These are phyloP conservation scores for Adrianichthys oophorus DNA, from an alignment of 2,797 vertebrate species.

Conservation along the genomic window DNA sequence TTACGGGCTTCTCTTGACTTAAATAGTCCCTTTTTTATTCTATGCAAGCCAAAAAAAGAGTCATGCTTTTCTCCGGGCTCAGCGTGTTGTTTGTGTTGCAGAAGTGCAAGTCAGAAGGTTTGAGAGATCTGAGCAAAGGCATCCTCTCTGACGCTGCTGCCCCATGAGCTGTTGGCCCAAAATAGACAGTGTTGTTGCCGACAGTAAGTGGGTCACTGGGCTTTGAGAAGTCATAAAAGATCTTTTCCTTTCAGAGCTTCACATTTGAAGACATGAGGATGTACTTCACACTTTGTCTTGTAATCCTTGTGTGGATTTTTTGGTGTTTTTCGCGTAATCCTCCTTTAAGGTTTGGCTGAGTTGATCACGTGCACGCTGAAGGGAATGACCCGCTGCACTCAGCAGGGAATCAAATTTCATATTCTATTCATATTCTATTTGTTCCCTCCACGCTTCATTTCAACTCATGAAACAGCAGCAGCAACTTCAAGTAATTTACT, in stretches of 20 bases:
- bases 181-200: constrained; percentile 76
- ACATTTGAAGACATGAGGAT: constrained; percentile 9
- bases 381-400: constrained; percentile 43
- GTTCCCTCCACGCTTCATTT: background rate
- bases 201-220: constrained; percentile 58
- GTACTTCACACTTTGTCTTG: background rate
- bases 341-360: too few species aligned
- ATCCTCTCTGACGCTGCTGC: constrained; percentile 54
- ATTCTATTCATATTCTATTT: constrained; percentile 20
- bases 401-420: constrained; percentile 72
- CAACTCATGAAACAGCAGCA: constrained; percentile 4
- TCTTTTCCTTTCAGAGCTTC: constrained; percentile 10
- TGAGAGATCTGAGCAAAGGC: constrained; percentile 55
- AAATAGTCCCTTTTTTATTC: constrained; percentile 27
- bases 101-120: constrained; percentile 34
- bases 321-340: constrained; percentile 12
- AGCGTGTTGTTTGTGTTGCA: constrained; percentile 49
- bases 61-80: constrained; percentile 41
- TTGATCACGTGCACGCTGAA: constrained; percentile 34
- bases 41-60: constrained; percentile 45
- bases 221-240: constrained; percentile 14
- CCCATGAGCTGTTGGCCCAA: constrained; percentile 71
- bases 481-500: background rate
- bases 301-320: constrained; percentile 6
- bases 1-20: constrained; percentile 35